Base-by-base conservation (phyloP, 2,113 vertebrate genomes). In the Plotosus lineatus region DNA sequence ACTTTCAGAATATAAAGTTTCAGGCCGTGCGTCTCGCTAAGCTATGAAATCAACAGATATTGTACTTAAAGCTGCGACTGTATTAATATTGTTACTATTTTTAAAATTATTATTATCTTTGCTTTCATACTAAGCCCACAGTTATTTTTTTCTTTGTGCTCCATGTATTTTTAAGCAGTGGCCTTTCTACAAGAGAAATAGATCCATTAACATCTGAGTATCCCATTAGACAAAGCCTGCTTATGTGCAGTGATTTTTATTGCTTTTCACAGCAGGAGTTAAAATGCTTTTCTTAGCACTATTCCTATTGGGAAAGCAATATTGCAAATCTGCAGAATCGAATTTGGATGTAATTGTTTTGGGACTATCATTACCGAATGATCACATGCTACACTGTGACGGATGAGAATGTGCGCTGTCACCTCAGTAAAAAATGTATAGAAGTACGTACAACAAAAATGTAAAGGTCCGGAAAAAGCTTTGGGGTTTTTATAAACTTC, bases 1-100 rank as follows among this genome's bases (percentile, higher is more conserved):
- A 15, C n/a, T 76, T 72, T 75, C 50, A 72, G 48, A 81, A 56
- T 80, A 71, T 78, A 72, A 82, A 73, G 51, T n/a, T 38, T 65
- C 50, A 33, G 58, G 14, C 26, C 60, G 31, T 10, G n/a, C 40
- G 3, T 48, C 17, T 81, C 17, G 58, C 33, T 21, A 77, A 73
- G 61, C 60, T 42, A 42, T 61, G 42, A 50, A 63, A 66, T 48
- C 40, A 58, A 36, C 36, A 66, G 42, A 72, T 33, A 42, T 19
- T 23, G 66, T 63, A 46, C 55, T 53, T 26, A 42, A 66, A 42
- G 33, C 36, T n/a, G 33, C 76, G 28, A 28, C 44, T 73, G 46
- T 51, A 51, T 48, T 28, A 36, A 33, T 84, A 60, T 36, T 33
- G n/a, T 77, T 0, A 1, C 23, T 55, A 23, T 19, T 40, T 68